phyloP scores from a whole-genome alignment of 2,888 invertebrate species.

The Rhingia rostrata region DNA sequence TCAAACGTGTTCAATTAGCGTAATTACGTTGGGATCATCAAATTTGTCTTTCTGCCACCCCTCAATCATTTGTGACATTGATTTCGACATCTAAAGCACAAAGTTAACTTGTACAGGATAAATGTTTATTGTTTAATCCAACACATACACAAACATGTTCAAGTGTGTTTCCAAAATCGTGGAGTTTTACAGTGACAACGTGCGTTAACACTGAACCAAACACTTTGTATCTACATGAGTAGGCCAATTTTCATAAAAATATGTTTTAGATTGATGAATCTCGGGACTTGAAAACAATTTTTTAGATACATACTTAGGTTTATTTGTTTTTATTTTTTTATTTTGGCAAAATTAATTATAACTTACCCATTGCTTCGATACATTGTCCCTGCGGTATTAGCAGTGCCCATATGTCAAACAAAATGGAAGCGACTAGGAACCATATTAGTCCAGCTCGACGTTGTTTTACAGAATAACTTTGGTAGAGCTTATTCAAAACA shows the following conservation, averaged over 20 bases:
- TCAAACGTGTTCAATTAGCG: not conserved
- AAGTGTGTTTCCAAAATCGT: too few relatives aligned
- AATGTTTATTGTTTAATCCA: not conserved
- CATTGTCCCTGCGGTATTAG: slow-evolving; percentile 84
- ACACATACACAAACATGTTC: too few relatives aligned
- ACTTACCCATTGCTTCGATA: slow-evolving; percentile 80
- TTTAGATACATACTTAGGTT: too few relatives aligned
- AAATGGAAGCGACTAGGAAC: slow-evolving; percentile 87
- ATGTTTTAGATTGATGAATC: too few relatives aligned
- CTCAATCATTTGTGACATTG: not conserved
- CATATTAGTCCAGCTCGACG: slow-evolving; percentile 88
- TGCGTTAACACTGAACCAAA: too few relatives aligned
- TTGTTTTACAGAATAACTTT: slow-evolving; percentile 88
- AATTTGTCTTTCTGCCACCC: not conserved
- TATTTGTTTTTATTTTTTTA: too few relatives aligned
- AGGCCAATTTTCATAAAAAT: too few relatives aligned
- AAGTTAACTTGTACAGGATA: not conserved
- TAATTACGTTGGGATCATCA: slow-evolving; percentile 15
- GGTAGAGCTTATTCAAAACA: slow-evolving; percentile 88
- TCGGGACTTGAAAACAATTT: too few relatives aligned
- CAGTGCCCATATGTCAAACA: slow-evolving; percentile 87
- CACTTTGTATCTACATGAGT: too few relatives aligned
- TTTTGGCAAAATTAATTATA: slow-evolving; percentile 64
- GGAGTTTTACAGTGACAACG: too few relatives aligned
- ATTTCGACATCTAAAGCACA: slow-evolving; percentile 5